Percentiles rank a stretch among this genome's conserved stretches.
Conservation (phyloP, 2,113 vertebrate species). For the Diglossa brunneiventris region DNA sequence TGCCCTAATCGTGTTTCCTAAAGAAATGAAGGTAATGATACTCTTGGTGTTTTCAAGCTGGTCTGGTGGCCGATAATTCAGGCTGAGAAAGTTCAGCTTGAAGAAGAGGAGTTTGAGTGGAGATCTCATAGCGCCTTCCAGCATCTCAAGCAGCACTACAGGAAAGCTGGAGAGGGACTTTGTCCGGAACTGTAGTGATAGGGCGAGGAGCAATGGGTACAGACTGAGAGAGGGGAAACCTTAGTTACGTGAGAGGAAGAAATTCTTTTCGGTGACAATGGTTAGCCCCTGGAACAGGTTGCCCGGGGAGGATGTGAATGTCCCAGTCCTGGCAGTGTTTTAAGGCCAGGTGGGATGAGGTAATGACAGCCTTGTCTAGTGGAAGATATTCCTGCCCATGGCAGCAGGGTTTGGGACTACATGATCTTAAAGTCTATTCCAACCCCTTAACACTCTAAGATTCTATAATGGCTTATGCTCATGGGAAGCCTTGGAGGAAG, state of each 20-base stretch:
- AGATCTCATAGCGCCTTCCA: background rate
- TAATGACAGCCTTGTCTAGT: background rate
- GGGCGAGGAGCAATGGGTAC: too few species aligned
- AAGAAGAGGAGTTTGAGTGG: background rate
- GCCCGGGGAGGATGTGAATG: background rate
- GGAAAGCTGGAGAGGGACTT: background rate
- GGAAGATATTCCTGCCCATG: background rate
- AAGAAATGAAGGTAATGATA: accelerated
- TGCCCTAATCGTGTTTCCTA: background rate
- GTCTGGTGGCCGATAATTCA: background rate
- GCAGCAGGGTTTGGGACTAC: accelerated
- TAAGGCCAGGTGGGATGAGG: background rate
- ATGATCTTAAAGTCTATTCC: too few species aligned
- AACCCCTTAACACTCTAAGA: too few species aligned
- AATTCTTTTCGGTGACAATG: background rate
- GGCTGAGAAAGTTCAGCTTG: background rate
- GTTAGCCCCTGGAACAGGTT: background rate
- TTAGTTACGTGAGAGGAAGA: too few species aligned
- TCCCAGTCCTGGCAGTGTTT: background rate
- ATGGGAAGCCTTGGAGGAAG: background rate
- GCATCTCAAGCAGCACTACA: accelerated
- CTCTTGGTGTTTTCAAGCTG: background rate
- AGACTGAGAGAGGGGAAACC: background rate
- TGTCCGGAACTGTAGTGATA: background rate
- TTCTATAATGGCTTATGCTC: background rate